Evolutionary conservation across 1,140 invertebrate species (phyloP), one percentile per base, ranked within the genome.

Genomic region (Papilio polytes): DNA sequence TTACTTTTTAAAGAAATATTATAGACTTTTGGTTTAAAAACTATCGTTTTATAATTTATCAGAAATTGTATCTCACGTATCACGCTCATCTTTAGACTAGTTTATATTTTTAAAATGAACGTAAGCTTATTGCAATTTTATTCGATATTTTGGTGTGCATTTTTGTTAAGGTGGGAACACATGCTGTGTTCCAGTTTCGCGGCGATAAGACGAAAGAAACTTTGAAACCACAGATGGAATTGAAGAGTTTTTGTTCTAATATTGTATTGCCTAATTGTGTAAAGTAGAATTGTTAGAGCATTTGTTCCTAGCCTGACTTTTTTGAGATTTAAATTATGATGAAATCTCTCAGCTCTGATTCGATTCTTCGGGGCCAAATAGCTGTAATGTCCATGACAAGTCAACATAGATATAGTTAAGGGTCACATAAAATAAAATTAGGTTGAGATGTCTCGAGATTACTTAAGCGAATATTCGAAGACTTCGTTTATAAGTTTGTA

Each of bases 291-390:
- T 51, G 15, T 20, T 59, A 78, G 53, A 78, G 53, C 76, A 63
- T 26, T 53, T 20, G 85, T 88, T 88, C 87, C 87, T 88, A 87
- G 63, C 63, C 74, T 80, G 80, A 82, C 82, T 78, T 66, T 79
- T 51, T 82, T 41, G 15, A 78, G 56, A 80, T 74, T 80, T 81
- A 59, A 22, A 74, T 80, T 72, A 79, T 74, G 84, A 88, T 85
- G 80, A 87, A 87, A 91, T 93, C 89, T 92, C 90, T 90, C 84
- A 88, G 87, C 86, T 90, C 85, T 87, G 83, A 89, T 89, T 91
- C 86, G 83, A 91, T 91, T 94, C 88, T 87, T 91, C 84, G 92
- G 92, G 92, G 91, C 91, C 92, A 94, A 94, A 92, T 94, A 94
- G 89, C 84, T 93, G 81, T 92, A 90, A 88, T 84, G 89, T 91